Conservation (phyloP, 2,797 vertebrate species). For the Squalus acanthias region DNA sequence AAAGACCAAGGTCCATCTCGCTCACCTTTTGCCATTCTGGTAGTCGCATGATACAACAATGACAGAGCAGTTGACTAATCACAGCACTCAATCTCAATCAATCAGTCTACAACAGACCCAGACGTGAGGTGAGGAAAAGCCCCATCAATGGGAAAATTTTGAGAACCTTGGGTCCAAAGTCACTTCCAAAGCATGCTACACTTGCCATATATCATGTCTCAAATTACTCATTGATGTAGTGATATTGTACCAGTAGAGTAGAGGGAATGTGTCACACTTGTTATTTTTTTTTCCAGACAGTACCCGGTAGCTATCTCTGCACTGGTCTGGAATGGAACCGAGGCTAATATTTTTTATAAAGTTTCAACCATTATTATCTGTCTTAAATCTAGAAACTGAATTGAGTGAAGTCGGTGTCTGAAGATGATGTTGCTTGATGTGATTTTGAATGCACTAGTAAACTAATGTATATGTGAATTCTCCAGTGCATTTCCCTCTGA, state of each 20-base stretch:
- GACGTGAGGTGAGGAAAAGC: neutral
- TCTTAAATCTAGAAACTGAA: neutral
- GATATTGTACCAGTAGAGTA: neutral
- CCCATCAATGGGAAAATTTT: neutral
- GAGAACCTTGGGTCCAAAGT: neutral
- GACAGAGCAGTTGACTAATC: neutral
- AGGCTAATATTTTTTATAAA: neutral
- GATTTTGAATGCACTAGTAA: neutral
- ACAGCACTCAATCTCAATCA: neutral
- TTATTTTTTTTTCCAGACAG: neutral
- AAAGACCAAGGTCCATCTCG: neutral
- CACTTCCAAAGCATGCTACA: neutral
- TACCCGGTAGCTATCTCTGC: neutral
- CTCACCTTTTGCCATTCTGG: neutral
- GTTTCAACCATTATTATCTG: neutral
- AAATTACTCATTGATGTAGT: neutral
- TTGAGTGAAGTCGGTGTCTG: neutral
- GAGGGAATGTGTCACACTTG: neutral
- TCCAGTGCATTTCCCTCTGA: neutral
- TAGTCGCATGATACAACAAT: too few species aligned
- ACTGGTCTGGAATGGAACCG: neutral
- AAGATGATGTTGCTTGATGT: neutral
- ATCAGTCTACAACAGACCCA: neutral
- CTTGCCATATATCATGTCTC: neutral
- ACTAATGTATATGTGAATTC: neutral